Conservation (phyloP, 2,888 invertebrate genomes). For the Plebejus melissa region DNA sequence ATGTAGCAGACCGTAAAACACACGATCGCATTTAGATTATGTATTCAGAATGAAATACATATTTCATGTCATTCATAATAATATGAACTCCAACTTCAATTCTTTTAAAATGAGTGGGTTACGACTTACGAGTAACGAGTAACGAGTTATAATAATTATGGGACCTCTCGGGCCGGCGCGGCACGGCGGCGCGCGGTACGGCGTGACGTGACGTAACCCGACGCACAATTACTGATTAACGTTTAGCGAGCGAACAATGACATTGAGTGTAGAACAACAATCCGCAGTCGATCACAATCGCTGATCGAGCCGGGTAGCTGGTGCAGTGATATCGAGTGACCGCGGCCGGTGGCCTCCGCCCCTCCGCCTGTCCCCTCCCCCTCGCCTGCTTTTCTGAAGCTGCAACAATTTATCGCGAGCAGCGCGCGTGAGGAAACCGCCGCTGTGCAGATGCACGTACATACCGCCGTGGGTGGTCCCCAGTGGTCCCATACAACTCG, state of each 20-base stretch:
- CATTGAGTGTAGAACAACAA: constrained; percentile 3
- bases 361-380: background rate
- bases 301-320: background rate
- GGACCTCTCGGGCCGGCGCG: background rate
- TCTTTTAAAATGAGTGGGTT: too few relatives aligned
- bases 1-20: too few relatives aligned
- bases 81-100: too few relatives aligned
- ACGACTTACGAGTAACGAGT: too few relatives aligned
- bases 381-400: background rate
- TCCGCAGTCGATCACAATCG: background rate
- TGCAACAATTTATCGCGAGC: constrained; percentile 15
- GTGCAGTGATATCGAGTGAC: constrained; percentile 2
- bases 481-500: background rate
- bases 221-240: background rate
- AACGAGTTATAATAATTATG: background rate
- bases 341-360: background rate
- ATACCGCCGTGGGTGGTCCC: constrained; percentile 19
- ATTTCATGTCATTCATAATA: too few relatives aligned
- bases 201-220: background rate
- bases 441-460: constrained; percentile 9
- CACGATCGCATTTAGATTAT: too few relatives aligned
- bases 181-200: background rate
- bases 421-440: constrained; percentile 15
- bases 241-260: constrained; percentile 6
- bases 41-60: too few relatives aligned